Base-by-base conservation (phyloP, 2,888 invertebrate genomes). In the Boloria selene region DNA sequence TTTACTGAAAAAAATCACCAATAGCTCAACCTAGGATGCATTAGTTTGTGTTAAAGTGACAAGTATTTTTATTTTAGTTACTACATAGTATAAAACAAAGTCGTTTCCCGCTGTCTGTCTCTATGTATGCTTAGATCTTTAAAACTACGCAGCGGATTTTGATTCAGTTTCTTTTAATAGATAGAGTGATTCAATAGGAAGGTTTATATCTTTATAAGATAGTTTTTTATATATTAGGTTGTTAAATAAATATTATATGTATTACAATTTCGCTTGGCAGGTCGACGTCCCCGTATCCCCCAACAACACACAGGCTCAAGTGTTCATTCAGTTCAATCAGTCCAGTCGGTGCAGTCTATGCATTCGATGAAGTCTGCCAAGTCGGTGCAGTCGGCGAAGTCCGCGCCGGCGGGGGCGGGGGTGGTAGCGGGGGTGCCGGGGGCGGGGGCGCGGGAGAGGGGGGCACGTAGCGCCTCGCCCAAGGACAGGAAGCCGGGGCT, bases 231-330 rank as follows among this genome's bases (percentile, higher is more conserved):
- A 2, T 22, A 22, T 22, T 22, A 22, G 22, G 3, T 22, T 22
- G 1, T 22, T 22, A 22, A 22, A 22, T 22, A 22, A 22, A 3
- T 22, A 22, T 22, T 3, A n/a, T 45, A 17, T 5, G 4, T 13
- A 6, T 44, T 14, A 44, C 16, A 45, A 14, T 45, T 38, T 38
- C 10, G 31, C 10, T 38, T 14, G 10, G 0, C 75, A 84, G 88
- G 73, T 31, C 84, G 83, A 0, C 77, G 85, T 0, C 70, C 84
- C 1, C 84, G 82, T 64, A 90, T 90, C 22, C 92, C 91, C 0
- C 91, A 91, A 38, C 92, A 91, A 76, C 90, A 88, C 81, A 90
- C 91, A 0, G 91, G 92, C 13, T 89, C 90, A 13, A 87, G 88
- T 75, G 88, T 88, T 54, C 89, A 90, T 59, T 88, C 90, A 0